Evolutionary conservation across 2,113 vertebrate species (phyloP).

Genomic region (Passer domesticus): DNA sequence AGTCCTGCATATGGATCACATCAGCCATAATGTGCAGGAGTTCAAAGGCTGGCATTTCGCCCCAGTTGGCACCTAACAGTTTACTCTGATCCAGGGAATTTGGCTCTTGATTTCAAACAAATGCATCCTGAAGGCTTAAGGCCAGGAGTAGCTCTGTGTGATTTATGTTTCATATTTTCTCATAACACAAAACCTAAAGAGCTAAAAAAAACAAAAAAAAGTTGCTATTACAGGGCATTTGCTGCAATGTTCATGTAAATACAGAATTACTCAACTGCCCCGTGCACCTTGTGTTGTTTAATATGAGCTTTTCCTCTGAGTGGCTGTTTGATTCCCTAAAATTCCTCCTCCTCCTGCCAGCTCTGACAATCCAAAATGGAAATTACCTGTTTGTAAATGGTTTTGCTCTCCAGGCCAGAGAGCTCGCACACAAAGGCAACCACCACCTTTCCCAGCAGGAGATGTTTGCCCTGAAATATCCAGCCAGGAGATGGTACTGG

Average conservation of each 20-base stretch:
- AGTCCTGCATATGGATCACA: conserved; percentile 64
- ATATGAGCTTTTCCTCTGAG: not conserved
- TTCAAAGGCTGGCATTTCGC: conserved; percentile 76
- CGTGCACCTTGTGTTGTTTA: conserved; percentile 14
- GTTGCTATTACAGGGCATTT: conserved; percentile 67
- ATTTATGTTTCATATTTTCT: conserved; percentile 79
- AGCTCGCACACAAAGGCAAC: not conserved
- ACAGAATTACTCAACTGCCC: conserved; percentile 25
- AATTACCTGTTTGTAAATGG: not conserved
- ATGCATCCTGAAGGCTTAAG: conserved; percentile 78
- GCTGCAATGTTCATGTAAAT: conserved; percentile 37
- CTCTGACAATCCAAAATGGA: not conserved
- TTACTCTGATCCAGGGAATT: conserved; percentile 76
- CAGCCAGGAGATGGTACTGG: not conserved
- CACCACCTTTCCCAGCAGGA: not conserved
- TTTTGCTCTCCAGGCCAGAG: not conserved
- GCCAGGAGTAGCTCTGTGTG: conserved; percentile 74
- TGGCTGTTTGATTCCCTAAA: not conserved
- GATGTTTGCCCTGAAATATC: not conserved
- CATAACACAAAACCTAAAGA: conserved; percentile 74
- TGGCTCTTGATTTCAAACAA: conserved; percentile 81
- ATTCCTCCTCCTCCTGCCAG: not conserved
- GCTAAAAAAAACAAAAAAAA: conserved; percentile 5
- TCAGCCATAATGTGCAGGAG: conserved; percentile 59
- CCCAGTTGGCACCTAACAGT: conserved; percentile 72